Evolutionary conservation across 2,113 vertebrate species (phyloP), one percentile per base, ranked within the genome.

Genomic region (Microtus montanus): DNA sequence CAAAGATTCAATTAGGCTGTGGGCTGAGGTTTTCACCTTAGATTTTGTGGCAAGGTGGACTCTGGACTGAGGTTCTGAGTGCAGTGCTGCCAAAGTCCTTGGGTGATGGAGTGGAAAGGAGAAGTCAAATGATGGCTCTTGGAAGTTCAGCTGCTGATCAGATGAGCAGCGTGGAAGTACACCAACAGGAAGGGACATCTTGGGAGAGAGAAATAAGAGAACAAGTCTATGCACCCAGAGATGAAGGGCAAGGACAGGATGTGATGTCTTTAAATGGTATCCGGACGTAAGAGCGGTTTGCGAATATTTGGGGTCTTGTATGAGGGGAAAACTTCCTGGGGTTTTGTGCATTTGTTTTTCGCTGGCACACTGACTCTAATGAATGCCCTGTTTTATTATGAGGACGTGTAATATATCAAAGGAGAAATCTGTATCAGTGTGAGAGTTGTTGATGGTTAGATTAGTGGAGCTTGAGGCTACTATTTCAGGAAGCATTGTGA

Each of bases 61-160:
- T 97, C 75, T 88, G 86, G 74, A 82, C 54, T 87, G 87, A 91
- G 97, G 95, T 87, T 94, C 84, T 92, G 35, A 92, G 64, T 87
- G 38, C 66, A 94, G 38, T 35, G 95, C 96, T 97, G 52, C 96
- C 12, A 6, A n/a, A 10, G 41, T 93, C 86, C 58, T 96, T 92
- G 93, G 54, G 79, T 96, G 84, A 19, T 96, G 80, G 95, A 96
- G 54, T 90, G 15, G 63, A 96, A 68, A 82, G 61, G 47, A 19
- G 54, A 74, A 77, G 86, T 95, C 49, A 52, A 87, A 90, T 89
- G 47, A 9, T 19, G 54, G 7, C 63, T 78, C 89, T 85, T 70
- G 95, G 96, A 95, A 97, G 86, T 58, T 95, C 68, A 79, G 77
- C 63, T 80, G 92, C 47, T 74, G 85, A 3, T 93, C 86, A 95